phyloP scores from a whole-genome alignment of 2,888 invertebrate species.

The Teinopalpus imperialis region DNA sequence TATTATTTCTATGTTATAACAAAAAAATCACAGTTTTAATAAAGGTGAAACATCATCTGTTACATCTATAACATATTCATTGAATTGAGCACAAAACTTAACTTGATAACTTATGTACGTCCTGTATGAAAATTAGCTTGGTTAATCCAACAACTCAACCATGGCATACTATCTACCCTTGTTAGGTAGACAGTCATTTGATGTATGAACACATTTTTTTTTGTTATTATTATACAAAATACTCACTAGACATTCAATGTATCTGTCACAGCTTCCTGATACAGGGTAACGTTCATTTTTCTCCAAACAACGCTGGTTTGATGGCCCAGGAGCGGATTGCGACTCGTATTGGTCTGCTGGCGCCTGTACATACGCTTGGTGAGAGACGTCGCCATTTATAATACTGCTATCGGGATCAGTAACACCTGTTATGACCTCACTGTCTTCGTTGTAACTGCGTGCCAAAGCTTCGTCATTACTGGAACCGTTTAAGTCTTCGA shows the following conservation, averaged over 20 bases:
- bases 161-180: no score
- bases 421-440: conserved; percentile 23
- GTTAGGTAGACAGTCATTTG: no score
- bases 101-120: no score
- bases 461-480: background rate
- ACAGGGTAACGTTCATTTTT: conserved; percentile 86
- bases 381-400: conserved; percentile 11
- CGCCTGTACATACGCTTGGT: conserved; percentile 35
- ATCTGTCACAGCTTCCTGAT: conserved; percentile 87
- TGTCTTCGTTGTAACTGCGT: conserved; percentile 16
- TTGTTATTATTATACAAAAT: no score
- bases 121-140: no score
- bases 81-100: no score
- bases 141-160: no score
- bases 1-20: no score
- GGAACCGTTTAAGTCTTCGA: background rate
- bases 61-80: no score
- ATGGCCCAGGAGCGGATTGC: conserved; percentile 32
- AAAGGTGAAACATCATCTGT: no score
- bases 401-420: conserved; percentile 8
- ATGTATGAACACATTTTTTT: no score
- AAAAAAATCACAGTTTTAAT: no score
- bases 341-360: conserved; percentile 38
- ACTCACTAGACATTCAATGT: conserved; percentile 85
- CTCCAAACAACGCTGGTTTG: conserved; percentile 81